Evolutionary conservation across 2,113 vertebrate genomes (phyloP), one percentile per base, ranked within the genome.

Genomic region (Axis porcinus): DNA sequence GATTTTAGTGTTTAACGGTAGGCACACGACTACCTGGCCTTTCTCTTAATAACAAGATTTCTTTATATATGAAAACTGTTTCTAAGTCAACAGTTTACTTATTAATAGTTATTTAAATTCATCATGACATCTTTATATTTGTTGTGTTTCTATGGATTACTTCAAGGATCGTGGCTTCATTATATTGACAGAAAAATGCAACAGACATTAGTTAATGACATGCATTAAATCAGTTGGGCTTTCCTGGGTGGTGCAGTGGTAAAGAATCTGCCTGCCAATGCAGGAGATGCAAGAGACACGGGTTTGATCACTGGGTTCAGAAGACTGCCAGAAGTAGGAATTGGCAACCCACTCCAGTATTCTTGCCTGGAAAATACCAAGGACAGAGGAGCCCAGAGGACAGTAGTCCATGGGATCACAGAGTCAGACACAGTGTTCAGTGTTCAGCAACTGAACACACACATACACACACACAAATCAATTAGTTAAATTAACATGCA

Each of bases 81-180:
- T 83, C 30, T 43, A 82, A 96, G 21, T 74, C 43, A 64, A 15
- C 6, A 76, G 21, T 58, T 52, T 21, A 86, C 50, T 43, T 89
- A 52, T 7, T 83, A 50, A 17, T 16, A 78, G 30, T 76, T 84
- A 87, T 54, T 86, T 95, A n/a, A 93, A 84, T 91, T 60, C 27
- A 78, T 33, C 2, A 6, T 67, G 5, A 30, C 10, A 54, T 33
- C 50, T 87, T 84, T 47, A 45, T 64, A 36, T 82, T 36, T 86
- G 64, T 58, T 92, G 13, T 64, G 40, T 62, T 87, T 67, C 16
- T 58, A 10, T 70, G 13, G 11, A 62, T 86, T 43, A 47, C 52
- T 76, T 86, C 30, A 95, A 91, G 5, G 21, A 58, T 76, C 27
- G 23, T n/a, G 54, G 43, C 2, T 91, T 74, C 10, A 40, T 64